Evolutionary conservation across 2,888 invertebrate genomes (phyloP).

Genomic region (Drosophila meridiana): DNA sequence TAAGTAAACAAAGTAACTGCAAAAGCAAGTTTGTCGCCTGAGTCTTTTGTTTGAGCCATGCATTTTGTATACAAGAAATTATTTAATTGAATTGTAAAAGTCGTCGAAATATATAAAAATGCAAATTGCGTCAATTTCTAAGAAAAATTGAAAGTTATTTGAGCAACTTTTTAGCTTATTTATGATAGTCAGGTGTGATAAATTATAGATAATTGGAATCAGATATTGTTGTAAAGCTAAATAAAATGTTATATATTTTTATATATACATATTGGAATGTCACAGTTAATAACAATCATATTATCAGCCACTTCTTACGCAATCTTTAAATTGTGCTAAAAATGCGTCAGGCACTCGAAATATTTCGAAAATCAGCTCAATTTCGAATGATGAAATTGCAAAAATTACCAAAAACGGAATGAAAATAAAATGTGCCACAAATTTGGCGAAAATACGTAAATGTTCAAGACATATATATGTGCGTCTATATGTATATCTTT

Average conservation of each 20-base stretch:
- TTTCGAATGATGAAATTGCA: conserved; percentile 74
- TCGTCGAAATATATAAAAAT: conserved; percentile 6
- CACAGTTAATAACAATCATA: conserved; percentile 1
- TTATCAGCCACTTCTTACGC: conserved; percentile 29
- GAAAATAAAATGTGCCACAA: conserved; percentile 40
- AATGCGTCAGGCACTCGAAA: conserved; percentile 31
- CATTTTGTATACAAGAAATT: conserved; percentile 7
- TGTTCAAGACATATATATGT: conserved; percentile 1
- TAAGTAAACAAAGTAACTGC: conserved; percentile 10
- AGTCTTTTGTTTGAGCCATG: conserved; percentile 55
- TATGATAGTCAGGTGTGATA: neutral
- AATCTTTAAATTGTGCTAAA: conserved; percentile 27
- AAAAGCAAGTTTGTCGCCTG: conserved; percentile 54
- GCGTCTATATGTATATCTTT: neutral
- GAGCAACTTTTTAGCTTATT: neutral
- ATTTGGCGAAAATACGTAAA: conserved; percentile 19
- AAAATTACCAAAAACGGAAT: conserved; percentile 45
- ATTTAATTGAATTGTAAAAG: conserved; percentile 8
- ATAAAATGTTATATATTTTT: neutral
- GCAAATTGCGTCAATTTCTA: neutral
- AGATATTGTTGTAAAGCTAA: neutral
- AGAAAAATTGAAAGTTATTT: conserved; percentile 5
- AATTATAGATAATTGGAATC: conserved; percentile 8
- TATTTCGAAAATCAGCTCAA: conserved; percentile 54
- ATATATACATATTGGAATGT: conserved; percentile 2